These are phyloP conservation scores for Bombus vancouverensis DNA, from an alignment of 1,140 invertebrate genomes.

Conservation along the genomic window DNA sequence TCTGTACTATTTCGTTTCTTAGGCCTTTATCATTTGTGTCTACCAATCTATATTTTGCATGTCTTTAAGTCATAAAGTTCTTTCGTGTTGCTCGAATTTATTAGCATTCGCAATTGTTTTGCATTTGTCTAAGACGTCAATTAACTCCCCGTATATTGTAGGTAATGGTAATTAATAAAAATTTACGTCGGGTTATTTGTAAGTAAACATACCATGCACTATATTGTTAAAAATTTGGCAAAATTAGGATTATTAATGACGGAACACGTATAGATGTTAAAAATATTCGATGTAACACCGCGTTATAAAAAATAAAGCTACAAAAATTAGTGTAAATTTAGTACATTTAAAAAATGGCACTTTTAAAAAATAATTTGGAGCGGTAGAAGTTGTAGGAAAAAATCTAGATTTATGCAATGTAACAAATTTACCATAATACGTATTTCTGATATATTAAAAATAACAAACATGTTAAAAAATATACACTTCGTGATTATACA, in stretches of 20 bases:
- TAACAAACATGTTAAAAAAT: neutral
- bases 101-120: neutral
- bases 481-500: neutral
- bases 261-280: no score
- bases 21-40: neutral
- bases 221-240: neutral
- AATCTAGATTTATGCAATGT: neutral
- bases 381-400: neutral
- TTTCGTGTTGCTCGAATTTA: neutral
- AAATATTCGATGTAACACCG: neutral
- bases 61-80: neutral
- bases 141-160: neutral
- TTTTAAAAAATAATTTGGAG: neutral
- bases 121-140: neutral
- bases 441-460: neutral
- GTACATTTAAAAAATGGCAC: neutral
- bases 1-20: constrained; percentile 4
- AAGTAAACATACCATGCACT: neutral
- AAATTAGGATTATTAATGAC: neutral
- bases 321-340: neutral
- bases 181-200: neutral
- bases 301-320: neutral
- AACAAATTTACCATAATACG: neutral
- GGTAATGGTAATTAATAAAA: neutral
- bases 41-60: neutral